Evolutionary conservation across 2,888 invertebrate genomes (phyloP).

Genomic region (Plebejus anna): DNA sequence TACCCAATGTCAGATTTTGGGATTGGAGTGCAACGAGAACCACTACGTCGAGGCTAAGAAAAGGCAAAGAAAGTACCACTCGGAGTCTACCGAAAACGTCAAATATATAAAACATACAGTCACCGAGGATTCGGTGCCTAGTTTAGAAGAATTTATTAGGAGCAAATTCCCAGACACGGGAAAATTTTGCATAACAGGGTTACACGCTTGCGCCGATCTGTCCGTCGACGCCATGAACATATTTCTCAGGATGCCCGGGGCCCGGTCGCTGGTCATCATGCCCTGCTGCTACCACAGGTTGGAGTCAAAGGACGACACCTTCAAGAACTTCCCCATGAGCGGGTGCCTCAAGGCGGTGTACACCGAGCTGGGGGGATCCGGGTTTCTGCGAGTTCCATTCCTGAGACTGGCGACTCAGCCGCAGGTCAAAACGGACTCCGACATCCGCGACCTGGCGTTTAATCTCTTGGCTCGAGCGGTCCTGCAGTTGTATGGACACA

Average conservation of each 20-base stretch:
- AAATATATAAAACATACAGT: slow-evolving; percentile 81
- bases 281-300: slow-evolving; percentile 91
- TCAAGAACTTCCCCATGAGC: slow-evolving; percentile 85
- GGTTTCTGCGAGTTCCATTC: slow-evolving; percentile 82
- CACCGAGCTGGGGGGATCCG: slow-evolving; percentile 49
- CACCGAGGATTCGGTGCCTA: slow-evolving; percentile 65
- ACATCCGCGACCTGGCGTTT: slow-evolving; percentile 65
- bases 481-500: slow-evolving; percentile 79
- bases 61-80: slow-evolving; percentile 78
- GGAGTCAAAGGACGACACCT: slow-evolving; percentile 50
- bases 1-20: slow-evolving; percentile 81
- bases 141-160: slow-evolving; percentile 60
- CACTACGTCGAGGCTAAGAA: slow-evolving; percentile 79
- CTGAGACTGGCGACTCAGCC: slow-evolving; percentile 87
- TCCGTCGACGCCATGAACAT: slow-evolving; percentile 83
- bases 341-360: slow-evolving; percentile 60
- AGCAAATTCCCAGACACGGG: slow-evolving; percentile 56
- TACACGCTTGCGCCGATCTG: slow-evolving; percentile 90
- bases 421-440: slow-evolving; percentile 73
- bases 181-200: slow-evolving; percentile 74
- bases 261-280: slow-evolving; percentile 82
- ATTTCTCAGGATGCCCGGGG: slow-evolving; percentile 79
- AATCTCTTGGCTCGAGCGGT: slow-evolving; percentile 82
- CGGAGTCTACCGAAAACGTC: slow-evolving; percentile 72
- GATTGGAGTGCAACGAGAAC: slow-evolving; percentile 81